phyloP scores from a whole-genome alignment of 2,113 vertebrate genomes.

The Zeus faber region DNA sequence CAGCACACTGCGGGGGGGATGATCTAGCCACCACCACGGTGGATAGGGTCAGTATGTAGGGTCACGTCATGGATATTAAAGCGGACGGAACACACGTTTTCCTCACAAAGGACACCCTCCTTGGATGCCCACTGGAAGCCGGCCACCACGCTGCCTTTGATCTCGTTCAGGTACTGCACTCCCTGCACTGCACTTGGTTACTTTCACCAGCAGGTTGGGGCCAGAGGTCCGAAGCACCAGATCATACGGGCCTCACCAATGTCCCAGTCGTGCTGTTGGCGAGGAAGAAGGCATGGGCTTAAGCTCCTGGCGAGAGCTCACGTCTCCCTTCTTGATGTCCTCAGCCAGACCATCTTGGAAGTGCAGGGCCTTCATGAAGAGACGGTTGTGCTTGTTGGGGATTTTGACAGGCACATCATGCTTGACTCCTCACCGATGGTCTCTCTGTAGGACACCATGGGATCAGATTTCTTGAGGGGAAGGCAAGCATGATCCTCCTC shows the following conservation, averaged over 20 bases:
- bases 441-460: conserved; percentile 95
- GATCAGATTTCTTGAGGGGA: conserved; percentile 97
- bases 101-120: conserved; percentile 93
- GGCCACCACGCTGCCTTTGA: conserved; percentile 96
- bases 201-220: conserved; percentile 89
- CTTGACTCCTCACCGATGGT: conserved; percentile 83
- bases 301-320: conserved; percentile 83
- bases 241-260: conserved; percentile 90
- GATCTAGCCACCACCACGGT: conserved; percentile 93
- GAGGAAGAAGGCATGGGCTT: conserved; percentile 89
- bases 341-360: conserved; percentile 87
- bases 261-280: conserved; percentile 92
- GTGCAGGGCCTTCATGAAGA: conserved; percentile 92
- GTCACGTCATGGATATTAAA: conserved; percentile 92
- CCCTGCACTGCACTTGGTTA: conserved; percentile 98
- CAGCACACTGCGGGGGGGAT: conserved; percentile 87
- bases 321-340: conserved; percentile 92
- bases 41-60: conserved; percentile 90
- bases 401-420: conserved; percentile 90
- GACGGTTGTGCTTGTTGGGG: conserved; percentile 96
- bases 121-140: conserved; percentile 98
- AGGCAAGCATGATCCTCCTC: conserved; percentile 96
- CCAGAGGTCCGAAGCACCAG: conserved; percentile 93
- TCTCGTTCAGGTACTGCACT: conserved; percentile 97
- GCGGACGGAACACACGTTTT: conserved; percentile 89